Evolutionary conservation across 2,888 invertebrate species (phyloP).

Genomic region (Dastarcus helophoroides): DNA sequence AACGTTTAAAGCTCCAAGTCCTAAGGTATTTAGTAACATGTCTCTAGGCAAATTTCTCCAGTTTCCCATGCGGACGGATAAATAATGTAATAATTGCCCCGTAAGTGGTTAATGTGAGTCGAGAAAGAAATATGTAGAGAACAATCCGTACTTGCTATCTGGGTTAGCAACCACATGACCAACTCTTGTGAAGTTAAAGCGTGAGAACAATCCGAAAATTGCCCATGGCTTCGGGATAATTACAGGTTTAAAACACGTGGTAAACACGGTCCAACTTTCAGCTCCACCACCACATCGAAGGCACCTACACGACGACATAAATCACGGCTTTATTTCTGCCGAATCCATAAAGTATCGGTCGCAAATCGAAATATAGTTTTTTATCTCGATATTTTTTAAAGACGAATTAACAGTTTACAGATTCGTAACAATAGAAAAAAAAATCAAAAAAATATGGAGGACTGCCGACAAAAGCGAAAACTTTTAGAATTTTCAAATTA

Average conservation of each 20-base stretch:
- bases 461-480: too few relatives aligned
- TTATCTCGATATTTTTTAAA: too few relatives aligned
- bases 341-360: too few relatives aligned
- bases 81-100: conserved; percentile 15
- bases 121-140: conserved; percentile 7
- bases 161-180: conserved; percentile 20
- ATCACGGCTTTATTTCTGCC: too few relatives aligned
- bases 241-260: conserved; percentile 34
- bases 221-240: conserved; percentile 32
- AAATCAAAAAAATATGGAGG: too few relatives aligned
- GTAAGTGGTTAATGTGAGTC: conserved; percentile 14
- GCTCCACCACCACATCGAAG: too few relatives aligned
- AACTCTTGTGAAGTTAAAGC: conserved; percentile 24
- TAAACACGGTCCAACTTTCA: too few relatives aligned
- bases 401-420: too few relatives aligned
- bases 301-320: too few relatives aligned
- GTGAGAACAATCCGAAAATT: conserved; percentile 33
- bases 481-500: too few relatives aligned
- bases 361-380: too few relatives aligned
- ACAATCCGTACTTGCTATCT: conserved; percentile 14
- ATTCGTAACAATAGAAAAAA: too few relatives aligned
- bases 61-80: conserved; percentile 7
- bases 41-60: conserved; percentile 6
- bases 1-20: background rate
- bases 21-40: conserved; percentile 2